Conservation (phyloP, 2,888 invertebrate genomes). For the Malthinus flaveolus region DNA sequence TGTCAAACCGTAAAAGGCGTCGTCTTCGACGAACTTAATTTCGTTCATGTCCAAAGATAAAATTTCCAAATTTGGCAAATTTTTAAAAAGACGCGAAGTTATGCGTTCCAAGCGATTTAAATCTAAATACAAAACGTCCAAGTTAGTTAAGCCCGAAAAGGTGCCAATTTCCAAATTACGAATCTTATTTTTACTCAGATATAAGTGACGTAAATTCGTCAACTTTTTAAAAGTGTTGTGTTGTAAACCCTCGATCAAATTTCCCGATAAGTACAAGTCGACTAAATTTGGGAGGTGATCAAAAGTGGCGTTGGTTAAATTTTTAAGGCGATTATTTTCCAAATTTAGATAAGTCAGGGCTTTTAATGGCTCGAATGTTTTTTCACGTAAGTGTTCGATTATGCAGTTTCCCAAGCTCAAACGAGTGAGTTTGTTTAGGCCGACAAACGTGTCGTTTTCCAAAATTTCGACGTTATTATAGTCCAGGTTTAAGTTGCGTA, state of each 20-base stretch:
- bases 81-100: conserved; percentile 10
- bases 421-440: conserved; percentile 4
- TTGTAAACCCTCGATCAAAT: conserved; percentile 9
- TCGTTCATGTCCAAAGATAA: conserved; percentile 16
- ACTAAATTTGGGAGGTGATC: conserved; percentile 1
- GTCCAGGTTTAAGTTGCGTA: conserved; percentile 17
- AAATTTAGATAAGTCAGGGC: conserved; percentile 13
- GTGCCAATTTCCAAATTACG: conserved; percentile 9
- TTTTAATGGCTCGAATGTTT: background rate
- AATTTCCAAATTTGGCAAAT: conserved; percentile 13
- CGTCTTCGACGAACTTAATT: conserved; percentile 13
- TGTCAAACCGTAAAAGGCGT: conserved; percentile 5
- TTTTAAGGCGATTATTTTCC: conserved; percentile 16
- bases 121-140: conserved; percentile 17
- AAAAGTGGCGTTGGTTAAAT: conserved; percentile 10
- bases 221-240: conserved; percentile 15
- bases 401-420: conserved; percentile 21
- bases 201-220: conserved; percentile 6
- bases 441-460: conserved; percentile 8
- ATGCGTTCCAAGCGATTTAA: conserved; percentile 11
- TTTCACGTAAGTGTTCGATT: background rate
- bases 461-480: conserved; percentile 19
- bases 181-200: conserved; percentile 10
- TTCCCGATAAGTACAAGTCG: conserved; percentile 13
- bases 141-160: conserved; percentile 12